Conservation (phyloP, 2,888 invertebrate genomes). For the Leucania comma region DNA sequence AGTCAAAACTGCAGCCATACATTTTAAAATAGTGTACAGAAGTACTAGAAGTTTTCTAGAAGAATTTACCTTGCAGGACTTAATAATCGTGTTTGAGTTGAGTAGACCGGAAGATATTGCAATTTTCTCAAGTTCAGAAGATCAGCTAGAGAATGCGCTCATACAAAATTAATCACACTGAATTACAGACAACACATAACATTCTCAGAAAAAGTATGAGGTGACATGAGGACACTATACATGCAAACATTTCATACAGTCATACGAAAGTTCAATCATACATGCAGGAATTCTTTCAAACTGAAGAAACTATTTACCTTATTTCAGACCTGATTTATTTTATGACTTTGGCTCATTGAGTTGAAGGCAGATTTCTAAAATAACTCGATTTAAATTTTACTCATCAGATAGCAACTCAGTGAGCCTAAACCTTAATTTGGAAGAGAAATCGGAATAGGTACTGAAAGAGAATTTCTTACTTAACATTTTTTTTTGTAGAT, state of each 20-base stretch:
- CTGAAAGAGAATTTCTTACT: constrained; percentile 10
- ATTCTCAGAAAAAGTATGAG: constrained; percentile 65
- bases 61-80: constrained; percentile 25
- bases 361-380: background rate
- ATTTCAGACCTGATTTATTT: constrained; percentile 1
- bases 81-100: constrained; percentile 12
- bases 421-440: constrained; percentile 20
- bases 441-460: constrained; percentile 5
- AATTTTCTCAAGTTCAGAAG: constrained; percentile 19
- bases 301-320: constrained; percentile 25
- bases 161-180: constrained; percentile 53
- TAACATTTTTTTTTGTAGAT: background rate
- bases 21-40: constrained; percentile 1
- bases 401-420: background rate
- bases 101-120: constrained; percentile 18
- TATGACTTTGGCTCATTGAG: constrained; percentile 8
- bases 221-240: constrained; percentile 63
- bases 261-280: constrained; percentile 52
- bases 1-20: background rate
- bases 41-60: constrained; percentile 19
- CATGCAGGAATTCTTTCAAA: constrained; percentile 56
- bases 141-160: constrained; percentile 28
- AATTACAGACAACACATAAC: constrained; percentile 61
- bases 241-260: constrained; percentile 61
- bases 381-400: background rate